A percentile compares a stretch with the other conserved stretches of the same genome.
Evolutionary conservation across 92 coral and sea anemone species (phyloP).

Genomic region (Epizoanthus fatuus): DNA sequence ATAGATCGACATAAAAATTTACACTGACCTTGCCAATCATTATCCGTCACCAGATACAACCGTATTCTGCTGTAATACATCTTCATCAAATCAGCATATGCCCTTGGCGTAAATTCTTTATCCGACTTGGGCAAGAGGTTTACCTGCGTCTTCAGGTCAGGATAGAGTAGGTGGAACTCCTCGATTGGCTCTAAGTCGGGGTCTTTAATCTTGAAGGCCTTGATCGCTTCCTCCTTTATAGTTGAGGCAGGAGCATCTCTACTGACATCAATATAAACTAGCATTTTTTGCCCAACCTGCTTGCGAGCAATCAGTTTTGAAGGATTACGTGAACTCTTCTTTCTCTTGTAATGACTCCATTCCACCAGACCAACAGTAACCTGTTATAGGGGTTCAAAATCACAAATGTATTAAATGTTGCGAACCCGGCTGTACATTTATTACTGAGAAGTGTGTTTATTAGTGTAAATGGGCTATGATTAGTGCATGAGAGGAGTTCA

Average conservation of each 20-base stretch:
- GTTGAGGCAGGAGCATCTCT: slow-evolving; percentile 3
- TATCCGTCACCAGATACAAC: slow-evolving; percentile 18
- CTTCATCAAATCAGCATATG: slow-evolving; percentile 9
- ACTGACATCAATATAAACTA: slow-evolving; percentile 1
- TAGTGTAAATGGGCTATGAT: no score
- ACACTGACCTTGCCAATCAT: slow-evolving; percentile 40
- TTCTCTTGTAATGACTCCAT: neutral
- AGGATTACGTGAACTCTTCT: neutral
- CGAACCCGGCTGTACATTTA: no score
- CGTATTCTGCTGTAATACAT: slow-evolving; percentile 29
- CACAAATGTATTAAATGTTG: no score
- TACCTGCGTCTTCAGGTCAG: slow-evolving; percentile 26
- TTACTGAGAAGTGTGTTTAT: no score
- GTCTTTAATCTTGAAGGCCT: slow-evolving; percentile 17
- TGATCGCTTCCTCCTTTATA: slow-evolving; percentile 18
- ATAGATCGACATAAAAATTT: neutral
- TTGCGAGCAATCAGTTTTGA: slow-evolving; percentile 17
- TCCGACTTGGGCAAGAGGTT: slow-evolving; percentile 10
- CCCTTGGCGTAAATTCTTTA: neutral
- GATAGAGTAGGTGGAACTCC: slow-evolving; percentile 17
- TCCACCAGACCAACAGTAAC: slow-evolving; percentile 33
- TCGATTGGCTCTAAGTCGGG: neutral
- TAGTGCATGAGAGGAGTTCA: no score
- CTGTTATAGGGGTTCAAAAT: neutral
- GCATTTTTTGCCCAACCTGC: slow-evolving; percentile 42